A percentile compares a stretch with the other conserved stretches of the same genome.
Conservation (phyloP, 2,113 vertebrate species). For the Vidua chalybeata region DNA sequence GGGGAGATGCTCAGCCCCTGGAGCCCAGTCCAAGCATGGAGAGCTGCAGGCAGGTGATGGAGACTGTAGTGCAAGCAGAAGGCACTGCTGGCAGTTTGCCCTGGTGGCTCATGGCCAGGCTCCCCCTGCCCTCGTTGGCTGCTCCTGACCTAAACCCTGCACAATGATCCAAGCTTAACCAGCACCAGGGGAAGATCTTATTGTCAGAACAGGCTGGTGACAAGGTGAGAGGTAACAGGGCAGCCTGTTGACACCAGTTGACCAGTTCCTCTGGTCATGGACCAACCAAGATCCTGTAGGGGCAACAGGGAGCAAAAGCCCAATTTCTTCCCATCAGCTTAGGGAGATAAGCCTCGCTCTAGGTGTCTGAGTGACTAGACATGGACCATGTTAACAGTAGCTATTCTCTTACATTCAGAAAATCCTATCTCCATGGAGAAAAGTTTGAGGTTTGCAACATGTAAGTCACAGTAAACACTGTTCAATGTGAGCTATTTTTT, state of each 20-base stretch:
- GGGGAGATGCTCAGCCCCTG: background rate
- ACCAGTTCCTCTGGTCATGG: background rate
- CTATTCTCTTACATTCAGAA: background rate
- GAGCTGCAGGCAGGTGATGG: background rate
- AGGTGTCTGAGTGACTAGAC: background rate
- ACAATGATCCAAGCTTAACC: background rate
- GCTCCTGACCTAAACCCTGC: background rate
- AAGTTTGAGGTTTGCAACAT: background rate
- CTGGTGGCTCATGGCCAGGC: background rate
- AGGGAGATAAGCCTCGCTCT: background rate
- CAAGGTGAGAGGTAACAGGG: background rate
- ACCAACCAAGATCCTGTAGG: background rate
- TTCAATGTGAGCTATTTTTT: background rate
- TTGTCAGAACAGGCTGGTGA: background rate
- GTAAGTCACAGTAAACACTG: background rate
- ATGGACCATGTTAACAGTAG: background rate
- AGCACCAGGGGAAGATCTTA: background rate
- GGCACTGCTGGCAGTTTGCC: background rate
- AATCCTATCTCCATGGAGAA: background rate
- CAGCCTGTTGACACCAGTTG: background rate
- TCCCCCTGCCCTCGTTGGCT: background rate
- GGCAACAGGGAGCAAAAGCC: background rate
- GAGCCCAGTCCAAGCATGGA: accelerated
- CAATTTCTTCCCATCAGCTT: background rate
- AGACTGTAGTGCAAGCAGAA: accelerated